Evolutionary conservation across 2,888 invertebrate species (phyloP), one percentile per base, ranked within the genome.

Genomic region (Drosophila picticornis): DNA sequence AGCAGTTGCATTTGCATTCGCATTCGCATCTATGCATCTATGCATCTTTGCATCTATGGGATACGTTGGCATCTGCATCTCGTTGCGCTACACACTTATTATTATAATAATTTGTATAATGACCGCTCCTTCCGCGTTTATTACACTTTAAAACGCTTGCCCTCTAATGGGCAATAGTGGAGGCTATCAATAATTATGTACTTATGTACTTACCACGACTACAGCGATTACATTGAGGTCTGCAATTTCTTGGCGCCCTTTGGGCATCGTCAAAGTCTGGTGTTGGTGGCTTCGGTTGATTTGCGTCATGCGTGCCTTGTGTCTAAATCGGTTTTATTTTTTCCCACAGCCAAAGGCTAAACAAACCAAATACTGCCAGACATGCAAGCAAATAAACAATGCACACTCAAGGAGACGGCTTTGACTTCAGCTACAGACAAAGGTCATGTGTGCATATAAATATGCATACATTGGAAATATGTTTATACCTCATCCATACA

Each of bases 341-440:
- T 75, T 85, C 75, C 70, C 83, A 66, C 63, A 66, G 57, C 66
- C 70, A 84, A 67, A 81, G 73, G 84, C 85, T 62, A 67, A 72
- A 73, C 81, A 88, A 84, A 79, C 84, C 73, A 88, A 86, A 84
- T 80, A 85, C 72, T 69, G 64, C 55, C 67, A 71, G 58, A 88
- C 83, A 88, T 86, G 81, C 74, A 55, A 77, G 59, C 81, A 66
- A 62, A 73, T 72, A 84, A 84, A 84, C 90, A 82, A 84, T 84
- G 80, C 71, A 62, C 55, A 61, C 55, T 82, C 90, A 87, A 89
- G 89, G 87, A 76, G 84, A 89, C 76, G 87, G 84, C 84, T 75
- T 67, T 40, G 57, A 34, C 34, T 51, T 16, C 43, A 36, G 64
- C 58, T 48, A n/a, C 22, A 34, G 31, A 67, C 67, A 73, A 73